Conservation (phyloP, 2,797 vertebrate species). For the Sebastes hubbsi region DNA sequence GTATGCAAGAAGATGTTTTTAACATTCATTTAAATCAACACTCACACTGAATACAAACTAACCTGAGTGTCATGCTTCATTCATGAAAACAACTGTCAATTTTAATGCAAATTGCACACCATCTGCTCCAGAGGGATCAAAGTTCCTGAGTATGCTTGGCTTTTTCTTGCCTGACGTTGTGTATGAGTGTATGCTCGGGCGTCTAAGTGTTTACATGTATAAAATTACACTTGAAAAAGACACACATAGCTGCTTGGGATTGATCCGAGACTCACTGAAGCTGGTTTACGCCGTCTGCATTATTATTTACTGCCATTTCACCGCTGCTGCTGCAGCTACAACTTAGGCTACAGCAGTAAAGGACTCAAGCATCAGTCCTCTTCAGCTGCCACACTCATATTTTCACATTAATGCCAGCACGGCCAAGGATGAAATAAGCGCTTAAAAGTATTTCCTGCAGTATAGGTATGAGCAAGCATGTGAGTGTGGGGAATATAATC, state of each 20-base stretch:
- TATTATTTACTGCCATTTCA: conserved; percentile 33
- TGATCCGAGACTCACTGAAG: conserved; percentile 22
- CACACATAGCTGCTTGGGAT: conserved; percentile 2
- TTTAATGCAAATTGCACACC: neutral
- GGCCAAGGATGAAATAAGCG: conserved; percentile 47
- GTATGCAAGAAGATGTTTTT: conserved; percentile 3
- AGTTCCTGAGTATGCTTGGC: neutral
- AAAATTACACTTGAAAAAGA: conserved; percentile 1
- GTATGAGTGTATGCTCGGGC: neutral
- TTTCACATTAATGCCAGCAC: conserved; percentile 45
- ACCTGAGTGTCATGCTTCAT: conserved; percentile 15
- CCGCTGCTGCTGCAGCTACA: conserved; percentile 1
- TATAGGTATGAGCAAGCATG: neutral
- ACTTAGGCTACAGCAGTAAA: conserved; percentile 1
- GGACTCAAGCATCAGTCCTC: conserved; percentile 5
- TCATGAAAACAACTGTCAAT: conserved; percentile 24
- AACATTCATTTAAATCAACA: conserved; percentile 9
- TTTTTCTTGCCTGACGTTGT: conserved; percentile 1
- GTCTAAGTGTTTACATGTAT: neutral
- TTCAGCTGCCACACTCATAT: conserved; percentile 47
- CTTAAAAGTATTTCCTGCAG: conserved; percentile 26
- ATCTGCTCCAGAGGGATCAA: conserved; percentile 32
- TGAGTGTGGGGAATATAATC: conserved; percentile 26
- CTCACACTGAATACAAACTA: conserved; percentile 24
- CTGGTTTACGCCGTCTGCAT: conserved; percentile 14